Conservation (phyloP, 2,888 invertebrate species). For the Mactromeris polynyma region DNA sequence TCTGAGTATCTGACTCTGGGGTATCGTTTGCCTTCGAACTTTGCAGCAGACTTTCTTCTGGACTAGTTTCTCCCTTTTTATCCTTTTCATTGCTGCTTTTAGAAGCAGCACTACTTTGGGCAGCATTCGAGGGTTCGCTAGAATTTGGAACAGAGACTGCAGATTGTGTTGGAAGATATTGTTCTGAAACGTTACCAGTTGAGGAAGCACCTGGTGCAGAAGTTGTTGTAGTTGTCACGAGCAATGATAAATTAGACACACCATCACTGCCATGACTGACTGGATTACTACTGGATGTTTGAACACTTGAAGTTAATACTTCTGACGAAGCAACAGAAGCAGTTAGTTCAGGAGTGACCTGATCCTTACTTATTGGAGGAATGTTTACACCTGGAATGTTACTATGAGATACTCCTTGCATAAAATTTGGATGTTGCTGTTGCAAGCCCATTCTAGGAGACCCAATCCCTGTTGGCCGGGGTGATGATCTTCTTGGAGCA, state of each 20-base stretch:
- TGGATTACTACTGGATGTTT: not conserved
- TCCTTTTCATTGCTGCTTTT: not conserved
- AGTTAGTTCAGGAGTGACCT: not conserved
- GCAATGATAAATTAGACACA: not conserved
- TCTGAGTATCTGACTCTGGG: not conserved
- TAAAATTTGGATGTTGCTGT: conserved; percentile 31
- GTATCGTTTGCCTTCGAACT: not conserved
- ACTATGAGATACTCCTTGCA: conserved; percentile 6
- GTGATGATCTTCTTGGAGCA: conserved; percentile 23
- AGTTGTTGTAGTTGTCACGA: not conserved
- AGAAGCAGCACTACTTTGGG: not conserved
- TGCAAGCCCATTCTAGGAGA: conserved; percentile 19
- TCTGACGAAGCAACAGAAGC: conserved; percentile 5
- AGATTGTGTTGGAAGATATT: not conserved
- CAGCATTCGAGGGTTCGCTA: not conserved
- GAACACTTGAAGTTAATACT: not conserved
- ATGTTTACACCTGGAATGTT: conserved; percentile 6
- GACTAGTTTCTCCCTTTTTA: not conserved
- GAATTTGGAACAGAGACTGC: not conserved
- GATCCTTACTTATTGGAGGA: conserved; percentile 11
- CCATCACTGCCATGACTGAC: not conserved
- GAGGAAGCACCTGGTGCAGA: not conserved
- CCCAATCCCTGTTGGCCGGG: conserved; percentile 22
- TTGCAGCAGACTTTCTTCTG: not conserved
- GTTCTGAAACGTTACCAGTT: not conserved